Evolutionary conservation across 2,797 vertebrate species (phyloP).

Genomic region (Basileuterus tristriatus): DNA sequence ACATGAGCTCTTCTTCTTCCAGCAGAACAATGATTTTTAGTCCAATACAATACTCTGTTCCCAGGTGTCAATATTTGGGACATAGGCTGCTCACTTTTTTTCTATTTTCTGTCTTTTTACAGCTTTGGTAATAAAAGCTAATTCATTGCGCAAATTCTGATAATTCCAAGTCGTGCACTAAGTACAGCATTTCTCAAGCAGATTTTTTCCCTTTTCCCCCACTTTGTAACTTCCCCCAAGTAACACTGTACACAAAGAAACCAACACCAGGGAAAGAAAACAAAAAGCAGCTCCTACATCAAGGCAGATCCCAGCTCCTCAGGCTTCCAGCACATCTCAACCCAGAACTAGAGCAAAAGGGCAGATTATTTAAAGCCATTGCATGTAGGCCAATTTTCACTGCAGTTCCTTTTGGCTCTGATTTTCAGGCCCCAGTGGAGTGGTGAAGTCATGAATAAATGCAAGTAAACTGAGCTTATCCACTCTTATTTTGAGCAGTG

Average conservation of each 20-base stretch:
- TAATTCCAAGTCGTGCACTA: background rate
- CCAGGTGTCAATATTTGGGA: background rate
- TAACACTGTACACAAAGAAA: background rate
- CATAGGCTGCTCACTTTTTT: background rate
- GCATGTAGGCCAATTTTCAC: constrained; percentile 68
- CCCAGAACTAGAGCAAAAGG: constrained; percentile 65
- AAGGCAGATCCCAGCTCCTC: constrained; percentile 45
- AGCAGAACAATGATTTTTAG: rapidly evolving
- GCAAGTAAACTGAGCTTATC: constrained; percentile 71
- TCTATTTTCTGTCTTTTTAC: background rate
- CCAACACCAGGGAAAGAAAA: constrained; percentile 16
- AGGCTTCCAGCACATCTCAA: constrained; percentile 48
- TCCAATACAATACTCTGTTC: background rate
- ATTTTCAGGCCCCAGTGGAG: constrained; percentile 68
- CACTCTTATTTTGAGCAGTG: constrained; percentile 63
- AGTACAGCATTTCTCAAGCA: background rate
- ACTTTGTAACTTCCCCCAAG: background rate
- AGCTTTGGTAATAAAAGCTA: background rate
- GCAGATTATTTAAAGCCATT: constrained; percentile 66
- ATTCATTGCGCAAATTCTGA: background rate
- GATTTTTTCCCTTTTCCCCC: background rate
- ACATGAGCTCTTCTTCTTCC: background rate
- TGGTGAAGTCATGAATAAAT: constrained; percentile 72
- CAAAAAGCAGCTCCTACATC: constrained; percentile 31
- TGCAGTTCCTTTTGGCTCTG: constrained; percentile 67